phyloP scores from a whole-genome alignment of 2,888 invertebrate species.

The Brenthis hecate region DNA sequence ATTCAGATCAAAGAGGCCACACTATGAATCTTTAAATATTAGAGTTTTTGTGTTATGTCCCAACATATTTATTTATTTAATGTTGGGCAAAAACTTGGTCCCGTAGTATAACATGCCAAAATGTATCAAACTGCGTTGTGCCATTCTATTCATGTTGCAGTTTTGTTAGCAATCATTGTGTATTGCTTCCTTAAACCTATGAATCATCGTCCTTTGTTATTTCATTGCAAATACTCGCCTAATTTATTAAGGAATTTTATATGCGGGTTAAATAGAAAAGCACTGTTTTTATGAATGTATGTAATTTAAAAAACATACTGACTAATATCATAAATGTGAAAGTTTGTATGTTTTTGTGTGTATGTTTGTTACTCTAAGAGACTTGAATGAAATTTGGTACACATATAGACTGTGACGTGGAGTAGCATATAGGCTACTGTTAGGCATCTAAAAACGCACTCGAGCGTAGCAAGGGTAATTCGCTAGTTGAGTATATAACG shows the following conservation, averaged over 20 bases:
- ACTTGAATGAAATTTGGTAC: too few species aligned
- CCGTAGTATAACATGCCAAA: not conserved
- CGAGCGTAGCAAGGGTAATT: too few species aligned
- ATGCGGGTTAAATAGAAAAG: not conserved
- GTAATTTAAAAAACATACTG: not conserved
- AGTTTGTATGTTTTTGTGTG: too few species aligned
- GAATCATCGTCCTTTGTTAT: slow-evolving; percentile 12
- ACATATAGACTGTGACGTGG: too few species aligned
- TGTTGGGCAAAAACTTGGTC: not conserved
- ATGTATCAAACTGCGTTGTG: not conserved
- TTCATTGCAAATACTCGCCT: not conserved
- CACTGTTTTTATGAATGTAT: not conserved
- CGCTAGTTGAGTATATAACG: too few species aligned
- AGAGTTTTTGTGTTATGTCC: too few species aligned
- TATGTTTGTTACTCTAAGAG: too few species aligned
- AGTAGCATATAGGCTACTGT: too few species aligned
- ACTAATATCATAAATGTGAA: not conserved
- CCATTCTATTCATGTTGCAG: slow-evolving; percentile 4
- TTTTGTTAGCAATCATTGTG: slow-evolving; percentile 7
- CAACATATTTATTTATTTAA: too few species aligned
- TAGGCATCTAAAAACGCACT: too few species aligned
- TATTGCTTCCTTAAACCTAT: slow-evolving; percentile 8
- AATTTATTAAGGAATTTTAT: not conserved
- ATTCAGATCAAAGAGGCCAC: too few species aligned
- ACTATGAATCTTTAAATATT: too few species aligned